phyloP scores from a whole-genome alignment of 2,888 invertebrate genomes.

The Drosophila percnosoma region DNA sequence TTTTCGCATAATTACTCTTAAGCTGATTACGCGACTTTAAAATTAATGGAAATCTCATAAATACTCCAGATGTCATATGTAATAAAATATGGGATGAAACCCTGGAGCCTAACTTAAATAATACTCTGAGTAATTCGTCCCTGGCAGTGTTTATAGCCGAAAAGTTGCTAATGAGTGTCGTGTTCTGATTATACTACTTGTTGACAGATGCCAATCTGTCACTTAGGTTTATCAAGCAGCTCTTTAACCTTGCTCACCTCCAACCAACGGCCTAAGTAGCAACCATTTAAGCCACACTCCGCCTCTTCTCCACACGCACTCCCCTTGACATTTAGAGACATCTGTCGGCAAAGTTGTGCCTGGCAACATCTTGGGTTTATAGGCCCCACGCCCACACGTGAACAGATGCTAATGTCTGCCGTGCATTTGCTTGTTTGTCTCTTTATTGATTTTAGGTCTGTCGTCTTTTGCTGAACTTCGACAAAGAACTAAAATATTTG shows the following conservation, averaged over 20 bases:
- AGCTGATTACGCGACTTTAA: neutral
- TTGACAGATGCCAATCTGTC: constrained; percentile 44
- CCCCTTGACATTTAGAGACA: constrained; percentile 33
- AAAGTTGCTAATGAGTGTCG: constrained; percentile 50
- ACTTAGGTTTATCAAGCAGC: constrained; percentile 26
- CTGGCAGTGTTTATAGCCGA: neutral
- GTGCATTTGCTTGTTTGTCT: constrained; percentile 30
- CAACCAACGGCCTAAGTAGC: constrained; percentile 18
- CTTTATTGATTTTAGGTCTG: constrained; percentile 57
- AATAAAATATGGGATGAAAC: neutral
- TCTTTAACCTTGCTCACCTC: neutral
- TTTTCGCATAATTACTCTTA: neutral
- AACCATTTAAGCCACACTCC: constrained; percentile 12
- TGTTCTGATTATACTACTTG: constrained; percentile 34
- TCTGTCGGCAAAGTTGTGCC: constrained; percentile 60
- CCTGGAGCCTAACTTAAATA: neutral
- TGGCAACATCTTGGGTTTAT: constrained; percentile 24
- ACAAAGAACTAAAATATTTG: constrained; percentile 46
- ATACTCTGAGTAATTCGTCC: neutral
- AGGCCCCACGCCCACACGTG: constrained; percentile 20
- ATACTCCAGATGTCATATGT: no score
- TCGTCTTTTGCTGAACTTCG: neutral
- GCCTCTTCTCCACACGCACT: neutral
- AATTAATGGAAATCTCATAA: neutral
- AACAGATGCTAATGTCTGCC: constrained; percentile 13